Percentiles rank a stretch among this genome's conserved stretches.
These are phyloP conservation scores for Drosophila bocqueti DNA, from an alignment of 1,140 invertebrate species.

Conservation along the genomic window DNA sequence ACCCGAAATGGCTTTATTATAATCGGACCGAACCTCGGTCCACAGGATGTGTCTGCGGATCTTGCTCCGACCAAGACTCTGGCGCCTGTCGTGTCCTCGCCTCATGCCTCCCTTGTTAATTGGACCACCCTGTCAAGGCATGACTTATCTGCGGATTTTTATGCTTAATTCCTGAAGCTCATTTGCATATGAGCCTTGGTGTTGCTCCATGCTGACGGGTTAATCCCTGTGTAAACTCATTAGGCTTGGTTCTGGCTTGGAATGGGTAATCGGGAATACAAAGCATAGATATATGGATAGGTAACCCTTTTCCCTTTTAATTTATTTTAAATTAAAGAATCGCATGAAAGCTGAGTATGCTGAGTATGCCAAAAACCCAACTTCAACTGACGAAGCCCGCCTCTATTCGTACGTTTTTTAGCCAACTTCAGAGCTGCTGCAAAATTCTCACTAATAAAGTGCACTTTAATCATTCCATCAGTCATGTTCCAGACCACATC, in stretches of 20 bases:
- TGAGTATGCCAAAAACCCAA: not conserved
- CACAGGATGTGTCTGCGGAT: conserved; percentile 52
- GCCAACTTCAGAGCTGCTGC: conserved; percentile 1
- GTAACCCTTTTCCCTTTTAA: no score
- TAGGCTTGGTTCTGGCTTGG: conserved; percentile 42
- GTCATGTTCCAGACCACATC: conserved; percentile 19
- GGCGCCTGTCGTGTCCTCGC: conserved; percentile 52
- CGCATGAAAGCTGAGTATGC: not conserved
- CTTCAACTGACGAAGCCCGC: not conserved
- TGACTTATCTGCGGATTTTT: conserved; percentile 54
- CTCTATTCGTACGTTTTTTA: not conserved
- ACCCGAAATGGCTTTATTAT: conserved; percentile 82
- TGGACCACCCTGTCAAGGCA: conserved; percentile 71
- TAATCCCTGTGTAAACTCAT: conserved; percentile 67
- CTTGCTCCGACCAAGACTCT: conserved; percentile 15
- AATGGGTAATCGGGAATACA: not conserved
- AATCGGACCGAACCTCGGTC: conserved; percentile 10
- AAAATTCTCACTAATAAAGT: conserved; percentile 67
- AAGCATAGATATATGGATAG: not conserved
- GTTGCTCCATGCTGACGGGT: conserved; percentile 51
- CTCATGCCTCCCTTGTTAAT: conserved; percentile 59
- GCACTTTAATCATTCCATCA: conserved; percentile 66
- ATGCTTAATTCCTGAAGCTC: conserved; percentile 48
- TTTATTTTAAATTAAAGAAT: not conserved
- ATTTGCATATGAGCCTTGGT: conserved; percentile 59